phyloP scores from a whole-genome alignment of 2,797 vertebrate genomes.

The Melanotaenia maccullochi region DNA sequence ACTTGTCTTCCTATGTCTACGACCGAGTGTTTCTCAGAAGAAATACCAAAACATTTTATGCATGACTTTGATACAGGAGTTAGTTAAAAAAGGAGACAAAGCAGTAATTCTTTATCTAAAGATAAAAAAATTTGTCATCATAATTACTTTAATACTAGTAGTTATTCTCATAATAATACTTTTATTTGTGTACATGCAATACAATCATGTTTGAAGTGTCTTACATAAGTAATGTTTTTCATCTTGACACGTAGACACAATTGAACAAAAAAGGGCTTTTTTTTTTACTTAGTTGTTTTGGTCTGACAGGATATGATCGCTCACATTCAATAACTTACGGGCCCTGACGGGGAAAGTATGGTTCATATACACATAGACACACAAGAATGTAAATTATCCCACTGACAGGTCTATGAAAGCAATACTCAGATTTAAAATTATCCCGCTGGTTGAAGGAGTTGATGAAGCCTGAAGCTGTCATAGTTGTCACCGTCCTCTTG shows the following conservation, averaged over 20 bases:
- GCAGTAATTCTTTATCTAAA: not conserved
- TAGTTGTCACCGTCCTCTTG: constrained; percentile 60
- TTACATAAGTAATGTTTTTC: not conserved
- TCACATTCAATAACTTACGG: not conserved
- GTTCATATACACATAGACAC: constrained; percentile 9
- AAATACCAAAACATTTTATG: not conserved
- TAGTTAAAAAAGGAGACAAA: not conserved
- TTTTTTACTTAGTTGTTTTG: not conserved
- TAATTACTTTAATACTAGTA: no score
- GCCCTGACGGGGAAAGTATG: not conserved
- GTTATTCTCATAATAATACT: no score
- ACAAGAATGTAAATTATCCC: constrained; percentile 20
- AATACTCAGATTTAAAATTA: constrained; percentile 71
- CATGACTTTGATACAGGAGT: not conserved
- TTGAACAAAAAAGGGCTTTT: not conserved
- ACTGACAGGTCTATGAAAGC: constrained; percentile 38
- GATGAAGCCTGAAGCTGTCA: constrained; percentile 55
- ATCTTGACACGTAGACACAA: not conserved
- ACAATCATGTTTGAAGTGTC: not conserved
- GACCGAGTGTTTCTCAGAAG: not conserved
- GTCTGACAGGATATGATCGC: not conserved
- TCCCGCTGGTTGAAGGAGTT: constrained; percentile 38
- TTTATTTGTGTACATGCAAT: not conserved
- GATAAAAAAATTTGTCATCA: not conserved
- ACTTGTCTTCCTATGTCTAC: not conserved